Evolutionary conservation across 2,113 vertebrate species (phyloP).

Genomic region (Python bivittatus): DNA sequence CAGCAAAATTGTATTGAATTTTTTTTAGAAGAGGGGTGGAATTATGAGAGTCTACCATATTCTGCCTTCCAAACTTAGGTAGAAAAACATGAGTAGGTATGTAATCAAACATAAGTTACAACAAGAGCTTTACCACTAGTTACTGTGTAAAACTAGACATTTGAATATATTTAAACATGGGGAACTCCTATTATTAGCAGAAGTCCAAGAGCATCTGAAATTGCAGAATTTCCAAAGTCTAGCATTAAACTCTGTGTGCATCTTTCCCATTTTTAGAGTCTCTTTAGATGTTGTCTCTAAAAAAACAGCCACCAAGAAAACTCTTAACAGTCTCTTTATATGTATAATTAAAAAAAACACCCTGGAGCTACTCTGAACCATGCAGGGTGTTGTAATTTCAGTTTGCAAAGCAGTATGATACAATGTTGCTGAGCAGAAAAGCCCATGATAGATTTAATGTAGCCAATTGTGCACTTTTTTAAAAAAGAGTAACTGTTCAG

Average conservation of each 20-base stretch:
- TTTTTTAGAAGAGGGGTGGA: not conserved
- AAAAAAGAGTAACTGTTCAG: constrained; percentile 99
- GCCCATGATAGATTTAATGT: constrained; percentile 89
- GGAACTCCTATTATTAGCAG: not conserved
- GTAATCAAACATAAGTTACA: not conserved
- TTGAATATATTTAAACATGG: not conserved
- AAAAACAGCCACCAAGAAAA: constrained; percentile 31
- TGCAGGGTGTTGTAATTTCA: constrained; percentile 75
- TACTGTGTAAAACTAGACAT: not conserved
- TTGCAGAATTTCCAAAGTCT: accelerated
- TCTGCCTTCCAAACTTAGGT: not conserved
- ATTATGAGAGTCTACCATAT: not conserved
- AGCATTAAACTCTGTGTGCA: not conserved
- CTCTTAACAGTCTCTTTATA: constrained; percentile 24
- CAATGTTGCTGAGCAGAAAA: constrained; percentile 85
- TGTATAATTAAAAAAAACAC: constrained; percentile 44
- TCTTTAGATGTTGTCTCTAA: constrained; percentile 49
- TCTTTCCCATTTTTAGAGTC: constrained; percentile 56
- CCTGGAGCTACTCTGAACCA: constrained; percentile 56
- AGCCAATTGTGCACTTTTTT: constrained; percentile 88
- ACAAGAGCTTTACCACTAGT: not conserved
- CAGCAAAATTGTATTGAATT: not conserved
- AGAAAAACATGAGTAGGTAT: not conserved
- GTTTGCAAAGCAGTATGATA: constrained; percentile 80
- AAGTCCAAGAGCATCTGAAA: constrained; percentile 4